phyloP scores from a whole-genome alignment of 1,140 invertebrate genomes.

The Bombus superbus region DNA sequence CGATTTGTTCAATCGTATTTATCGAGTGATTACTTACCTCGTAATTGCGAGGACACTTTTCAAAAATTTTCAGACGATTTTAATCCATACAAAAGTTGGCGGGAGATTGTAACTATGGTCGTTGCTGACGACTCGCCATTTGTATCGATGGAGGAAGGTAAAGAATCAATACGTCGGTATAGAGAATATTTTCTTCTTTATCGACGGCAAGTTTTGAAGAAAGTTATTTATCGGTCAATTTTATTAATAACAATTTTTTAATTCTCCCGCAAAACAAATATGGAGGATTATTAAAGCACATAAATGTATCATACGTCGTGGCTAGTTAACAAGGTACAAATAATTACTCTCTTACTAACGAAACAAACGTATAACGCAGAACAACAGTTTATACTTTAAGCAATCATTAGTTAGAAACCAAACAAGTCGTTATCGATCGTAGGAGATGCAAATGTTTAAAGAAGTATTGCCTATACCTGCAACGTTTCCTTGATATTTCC shows the following conservation, averaged over 20 bases:
- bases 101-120: neutral
- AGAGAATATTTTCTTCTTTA: neutral
- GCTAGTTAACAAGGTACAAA: neutral
- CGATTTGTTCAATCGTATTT: slow-evolving; percentile 1
- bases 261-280: neutral
- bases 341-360: too few species aligned
- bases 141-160: neutral
- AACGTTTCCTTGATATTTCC: slow-evolving; percentile 15
- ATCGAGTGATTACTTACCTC: neutral
- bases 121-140: neutral
- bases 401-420: neutral
- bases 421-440: neutral
- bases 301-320: neutral
- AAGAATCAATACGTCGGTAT: neutral
- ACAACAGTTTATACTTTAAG: neutral
- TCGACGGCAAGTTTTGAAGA: neutral
- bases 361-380: too few species aligned
- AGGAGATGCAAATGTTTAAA: too few species aligned
- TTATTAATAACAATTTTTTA: neutral
- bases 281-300: neutral
- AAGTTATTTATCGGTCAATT: neutral
- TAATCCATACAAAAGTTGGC: neutral
- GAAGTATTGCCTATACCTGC: neutral
- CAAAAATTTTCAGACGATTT: neutral
- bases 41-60: neutral